Percentiles rank a stretch among this genome's conserved stretches.
phyloP scores from a whole-genome alignment of 2,797 vertebrate species.

The Todus mexicanus region DNA sequence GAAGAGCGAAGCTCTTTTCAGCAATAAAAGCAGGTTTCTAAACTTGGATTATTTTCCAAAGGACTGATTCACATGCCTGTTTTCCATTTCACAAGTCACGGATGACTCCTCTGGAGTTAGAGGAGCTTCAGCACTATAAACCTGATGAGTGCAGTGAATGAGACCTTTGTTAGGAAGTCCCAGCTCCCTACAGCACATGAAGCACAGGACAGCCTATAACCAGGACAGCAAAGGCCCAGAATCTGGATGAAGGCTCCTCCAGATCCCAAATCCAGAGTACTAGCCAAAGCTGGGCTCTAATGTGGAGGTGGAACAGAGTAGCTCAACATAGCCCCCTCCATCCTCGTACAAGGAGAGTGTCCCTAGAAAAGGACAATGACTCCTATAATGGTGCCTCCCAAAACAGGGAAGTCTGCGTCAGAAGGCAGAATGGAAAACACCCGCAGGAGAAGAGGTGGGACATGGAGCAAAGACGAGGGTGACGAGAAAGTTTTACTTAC shows the following conservation, averaged over 20 bases:
- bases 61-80: not conserved
- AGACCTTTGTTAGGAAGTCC: not conserved
- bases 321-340: not conserved
- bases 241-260: not conserved
- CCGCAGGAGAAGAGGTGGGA: not conserved
- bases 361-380: not conserved
- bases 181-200: rapidly evolving
- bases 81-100: not conserved
- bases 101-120: not conserved
- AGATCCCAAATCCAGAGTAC: not conserved
- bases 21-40: not conserved
- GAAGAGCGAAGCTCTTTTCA: not conserved
- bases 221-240: not conserved
- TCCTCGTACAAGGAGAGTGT: not conserved
- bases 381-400: rapidly evolving
- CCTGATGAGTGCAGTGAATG: not conserved
- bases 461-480: not conserved
- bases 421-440: not conserved
- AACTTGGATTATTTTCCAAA: not conserved
- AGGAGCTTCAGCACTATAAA: not conserved
- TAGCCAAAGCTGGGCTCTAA: not conserved
- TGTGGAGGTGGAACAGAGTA: not conserved
- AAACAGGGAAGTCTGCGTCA: not conserved
- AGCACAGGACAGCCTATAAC: not conserved
- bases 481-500: not conserved